Evolutionary conservation across 2,113 vertebrate species (phyloP).

Genomic region (Caranx melampygus): DNA sequence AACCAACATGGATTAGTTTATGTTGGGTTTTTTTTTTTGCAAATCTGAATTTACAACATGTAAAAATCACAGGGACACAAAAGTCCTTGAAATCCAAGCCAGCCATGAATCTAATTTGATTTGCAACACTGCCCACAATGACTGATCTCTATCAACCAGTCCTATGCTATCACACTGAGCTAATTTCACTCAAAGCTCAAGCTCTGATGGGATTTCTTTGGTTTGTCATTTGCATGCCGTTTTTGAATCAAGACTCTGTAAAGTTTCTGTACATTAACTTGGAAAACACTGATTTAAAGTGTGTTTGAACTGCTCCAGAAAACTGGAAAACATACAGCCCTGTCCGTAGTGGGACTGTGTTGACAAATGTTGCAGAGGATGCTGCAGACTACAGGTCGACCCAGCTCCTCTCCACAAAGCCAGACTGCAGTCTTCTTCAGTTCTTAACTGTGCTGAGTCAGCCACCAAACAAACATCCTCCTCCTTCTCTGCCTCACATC

Average conservation of each 20-base stretch:
- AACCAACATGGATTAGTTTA: neutral
- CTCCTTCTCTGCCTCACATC: conserved; percentile 40
- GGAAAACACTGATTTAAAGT: neutral
- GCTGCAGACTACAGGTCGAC: neutral
- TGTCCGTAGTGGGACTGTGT: neutral
- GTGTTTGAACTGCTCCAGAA: neutral
- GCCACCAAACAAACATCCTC: conserved; percentile 65
- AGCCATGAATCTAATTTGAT: neutral
- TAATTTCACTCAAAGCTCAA: neutral
- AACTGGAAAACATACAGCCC: neutral
- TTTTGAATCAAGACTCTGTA: neutral
- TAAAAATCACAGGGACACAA: neutral
- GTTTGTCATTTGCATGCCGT: neutral
- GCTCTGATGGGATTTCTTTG: no score
- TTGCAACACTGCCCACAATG: neutral
- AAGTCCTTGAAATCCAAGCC: neutral
- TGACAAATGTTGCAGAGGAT: neutral
- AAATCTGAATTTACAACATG: neutral
- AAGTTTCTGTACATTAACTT: neutral
- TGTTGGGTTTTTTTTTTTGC: neutral
- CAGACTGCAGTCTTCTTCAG: conserved; percentile 10
- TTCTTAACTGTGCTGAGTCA: conserved; percentile 51
- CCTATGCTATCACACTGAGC: neutral
- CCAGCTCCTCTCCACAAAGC: neutral
- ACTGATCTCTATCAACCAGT: neutral